Percentiles rank a stretch among this genome's conserved stretches.
These are phyloP conservation scores for Tapirus indicus DNA, from an alignment of 2,797 vertebrate species.

Conservation along the genomic window DNA sequence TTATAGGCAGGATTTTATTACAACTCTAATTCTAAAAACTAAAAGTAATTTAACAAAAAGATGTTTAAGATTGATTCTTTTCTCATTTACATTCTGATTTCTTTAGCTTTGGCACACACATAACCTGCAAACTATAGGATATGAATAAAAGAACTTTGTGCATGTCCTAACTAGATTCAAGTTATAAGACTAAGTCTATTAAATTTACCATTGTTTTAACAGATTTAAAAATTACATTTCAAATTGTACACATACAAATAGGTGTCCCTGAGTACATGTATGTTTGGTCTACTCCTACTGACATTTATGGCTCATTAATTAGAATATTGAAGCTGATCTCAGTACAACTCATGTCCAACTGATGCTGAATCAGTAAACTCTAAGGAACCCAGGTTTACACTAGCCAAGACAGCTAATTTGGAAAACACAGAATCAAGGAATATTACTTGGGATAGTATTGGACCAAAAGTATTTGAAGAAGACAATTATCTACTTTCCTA, in stretches of 20 bases:
- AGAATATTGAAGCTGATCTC: slow-evolving; percentile 40
- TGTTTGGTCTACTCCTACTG: neutral
- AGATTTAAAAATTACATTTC: neutral
- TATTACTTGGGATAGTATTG: neutral
- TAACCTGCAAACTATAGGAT: neutral
- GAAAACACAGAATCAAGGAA: slow-evolving; percentile 30
- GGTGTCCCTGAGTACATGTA: neutral
- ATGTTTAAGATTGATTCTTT: neutral
- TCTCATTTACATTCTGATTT: neutral
- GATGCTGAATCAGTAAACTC: neutral
- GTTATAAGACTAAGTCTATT: neutral
- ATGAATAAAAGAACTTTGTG: neutral
- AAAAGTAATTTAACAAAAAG: neutral
- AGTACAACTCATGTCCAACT: neutral
- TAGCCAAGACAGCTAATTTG: neutral
- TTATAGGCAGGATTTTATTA: neutral
- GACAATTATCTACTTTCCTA: neutral
- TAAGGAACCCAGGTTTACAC: neutral
- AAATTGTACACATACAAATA: neutral
- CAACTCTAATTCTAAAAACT: slow-evolving; percentile 32
- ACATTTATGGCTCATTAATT: slow-evolving; percentile 9
- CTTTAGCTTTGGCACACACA: neutral
- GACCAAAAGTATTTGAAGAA: neutral
- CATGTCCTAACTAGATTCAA: neutral
- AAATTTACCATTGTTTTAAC: slow-evolving; percentile 13